Conservation (phyloP, 2,797 vertebrate species). For the Capromys pilorides region DNA sequence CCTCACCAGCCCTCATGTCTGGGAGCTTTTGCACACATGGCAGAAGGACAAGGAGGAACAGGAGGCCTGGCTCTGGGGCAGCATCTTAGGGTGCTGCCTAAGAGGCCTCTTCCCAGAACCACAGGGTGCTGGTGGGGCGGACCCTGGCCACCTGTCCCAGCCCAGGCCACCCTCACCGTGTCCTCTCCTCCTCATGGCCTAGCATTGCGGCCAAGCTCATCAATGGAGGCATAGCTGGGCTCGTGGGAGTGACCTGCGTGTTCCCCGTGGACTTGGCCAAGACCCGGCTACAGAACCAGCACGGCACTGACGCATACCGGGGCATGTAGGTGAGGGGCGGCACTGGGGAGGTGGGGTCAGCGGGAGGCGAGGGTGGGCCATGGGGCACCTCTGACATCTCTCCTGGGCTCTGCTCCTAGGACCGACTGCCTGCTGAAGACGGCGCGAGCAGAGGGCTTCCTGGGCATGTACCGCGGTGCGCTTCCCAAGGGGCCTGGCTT, state of each 20-base stretch:
- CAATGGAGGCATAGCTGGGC: constrained; percentile 93
- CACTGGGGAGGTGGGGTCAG: background rate
- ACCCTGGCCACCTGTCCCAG: background rate
- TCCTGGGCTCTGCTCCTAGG: constrained; percentile 82
- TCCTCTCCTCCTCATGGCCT: constrained; percentile 28
- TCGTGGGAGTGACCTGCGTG: constrained; percentile 94
- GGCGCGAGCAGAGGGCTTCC: constrained; percentile 89
- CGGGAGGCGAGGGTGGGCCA: no score
- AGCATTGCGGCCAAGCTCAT: constrained; percentile 94
- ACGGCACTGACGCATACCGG: constrained; percentile 89
- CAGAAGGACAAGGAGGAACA: background rate
- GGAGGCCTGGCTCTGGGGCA: background rate
- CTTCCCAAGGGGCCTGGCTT: background rate
- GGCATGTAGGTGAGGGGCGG: constrained; percentile 90
- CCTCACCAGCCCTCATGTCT: no score
- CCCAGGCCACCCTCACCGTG: background rate
- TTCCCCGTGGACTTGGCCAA: constrained; percentile 95
- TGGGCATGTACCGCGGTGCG: constrained; percentile 90
- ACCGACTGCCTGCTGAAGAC: constrained; percentile 92
- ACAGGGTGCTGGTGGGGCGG: no score
- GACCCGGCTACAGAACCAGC: constrained; percentile 95
- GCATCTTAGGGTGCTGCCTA: background rate
- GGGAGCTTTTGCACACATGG: background rate
- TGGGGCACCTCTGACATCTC: background rate
- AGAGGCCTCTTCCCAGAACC: background rate